phyloP scores from a whole-genome alignment of 2,113 vertebrate species.

The Triplophysa dalaica region DNA sequence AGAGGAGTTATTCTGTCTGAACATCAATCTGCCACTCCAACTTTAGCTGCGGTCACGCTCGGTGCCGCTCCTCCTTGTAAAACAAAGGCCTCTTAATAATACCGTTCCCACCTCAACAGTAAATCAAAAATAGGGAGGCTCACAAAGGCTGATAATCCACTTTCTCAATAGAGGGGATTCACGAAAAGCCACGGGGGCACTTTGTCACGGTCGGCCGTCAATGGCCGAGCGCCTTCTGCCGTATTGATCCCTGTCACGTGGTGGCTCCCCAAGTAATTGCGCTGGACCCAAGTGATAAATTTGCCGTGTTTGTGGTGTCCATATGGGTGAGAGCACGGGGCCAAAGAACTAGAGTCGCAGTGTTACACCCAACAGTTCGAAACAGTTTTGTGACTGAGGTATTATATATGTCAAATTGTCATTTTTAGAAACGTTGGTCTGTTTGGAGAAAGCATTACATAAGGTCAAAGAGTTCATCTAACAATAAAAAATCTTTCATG shows the following conservation, averaged over 20 bases:
- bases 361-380: background rate
- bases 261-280: slow-evolving; percentile 71
- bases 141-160: slow-evolving; percentile 68
- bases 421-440: background rate
- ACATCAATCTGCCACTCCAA: slow-evolving; percentile 46
- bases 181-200: slow-evolving; percentile 56
- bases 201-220: slow-evolving; percentile 69
- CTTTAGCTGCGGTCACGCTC: slow-evolving; percentile 59
- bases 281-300: slow-evolving; percentile 71
- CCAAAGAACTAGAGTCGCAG: slow-evolving; percentile 8
- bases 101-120: slow-evolving; percentile 62
- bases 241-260: slow-evolving; percentile 72
- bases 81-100: slow-evolving; percentile 72
- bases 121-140: slow-evolving; percentile 72
- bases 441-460: background rate
- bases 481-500: too few relatives aligned
- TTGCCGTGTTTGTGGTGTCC: slow-evolving; percentile 60
- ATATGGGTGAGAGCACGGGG: slow-evolving; percentile 40
- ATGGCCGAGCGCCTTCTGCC: slow-evolving; percentile 72
- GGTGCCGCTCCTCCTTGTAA: slow-evolving; percentile 64
- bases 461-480: background rate
- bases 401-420: background rate
- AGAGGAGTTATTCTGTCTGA: slow-evolving; percentile 52
- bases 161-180: slow-evolving; percentile 60
- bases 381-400: background rate